These are phyloP conservation scores for Axis porcinus DNA, from an alignment of 2,113 vertebrate genomes.

Conservation along the genomic window DNA sequence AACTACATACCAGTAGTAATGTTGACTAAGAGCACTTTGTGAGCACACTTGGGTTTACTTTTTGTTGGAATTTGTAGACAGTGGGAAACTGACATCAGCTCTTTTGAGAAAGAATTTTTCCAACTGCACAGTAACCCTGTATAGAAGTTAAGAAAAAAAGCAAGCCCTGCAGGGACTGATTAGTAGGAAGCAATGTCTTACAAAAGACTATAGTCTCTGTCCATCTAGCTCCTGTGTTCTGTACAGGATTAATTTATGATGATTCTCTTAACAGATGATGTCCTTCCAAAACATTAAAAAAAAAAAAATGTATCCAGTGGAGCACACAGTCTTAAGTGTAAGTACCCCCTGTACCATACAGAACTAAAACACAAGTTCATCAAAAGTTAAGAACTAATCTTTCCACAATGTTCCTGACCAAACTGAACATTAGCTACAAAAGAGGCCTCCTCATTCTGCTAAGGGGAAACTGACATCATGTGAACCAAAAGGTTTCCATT, in stretches of 20 bases:
- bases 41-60: constrained; percentile 7
- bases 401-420: background rate
- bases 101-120: constrained; percentile 21
- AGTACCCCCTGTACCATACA: background rate
- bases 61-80: constrained; percentile 38
- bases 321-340: background rate
- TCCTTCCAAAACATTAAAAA: background rate
- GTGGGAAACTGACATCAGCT: background rate
- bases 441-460: background rate
- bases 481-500: background rate
- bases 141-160: background rate
- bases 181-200: constrained; percentile 24
- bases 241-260: background rate
- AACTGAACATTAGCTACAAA: background rate
- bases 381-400: background rate
- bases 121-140: background rate
- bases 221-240: background rate
- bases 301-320: background rate
- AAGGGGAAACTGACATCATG: background rate
- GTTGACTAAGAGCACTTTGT: background rate
- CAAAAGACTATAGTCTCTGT: background rate
- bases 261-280: constrained; percentile 17
- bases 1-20: background rate
- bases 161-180: background rate
- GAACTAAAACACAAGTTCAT: background rate